phyloP scores from a whole-genome alignment of 2,888 invertebrate species.

The Psylliodes chrysocephalus region DNA sequence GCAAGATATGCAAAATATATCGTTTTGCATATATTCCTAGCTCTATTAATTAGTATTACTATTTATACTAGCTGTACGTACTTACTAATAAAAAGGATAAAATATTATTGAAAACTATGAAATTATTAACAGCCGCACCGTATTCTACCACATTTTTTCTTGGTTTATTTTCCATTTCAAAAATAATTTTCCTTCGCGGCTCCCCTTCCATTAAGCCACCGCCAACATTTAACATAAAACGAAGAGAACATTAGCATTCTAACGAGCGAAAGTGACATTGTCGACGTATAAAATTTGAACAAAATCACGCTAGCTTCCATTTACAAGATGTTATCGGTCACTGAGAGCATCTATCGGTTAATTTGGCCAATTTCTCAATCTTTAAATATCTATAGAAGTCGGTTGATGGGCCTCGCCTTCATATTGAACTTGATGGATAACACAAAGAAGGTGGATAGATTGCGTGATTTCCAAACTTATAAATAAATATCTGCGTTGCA shows the following conservation, averaged over 20 bases:
- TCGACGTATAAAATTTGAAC: constrained; percentile 11
- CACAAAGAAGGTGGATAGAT: constrained; percentile 36
- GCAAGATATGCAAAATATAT: too few species aligned
- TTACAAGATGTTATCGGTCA: constrained; percentile 21
- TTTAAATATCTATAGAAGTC: constrained; percentile 27
- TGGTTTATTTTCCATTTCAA: too few species aligned
- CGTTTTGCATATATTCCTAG: too few species aligned
- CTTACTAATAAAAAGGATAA: too few species aligned
- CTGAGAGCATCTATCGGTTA: constrained; percentile 21
- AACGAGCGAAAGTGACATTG: constrained; percentile 9
- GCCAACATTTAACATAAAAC: background rate
- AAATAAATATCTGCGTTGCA: constrained; percentile 45
- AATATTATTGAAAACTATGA: too few species aligned
- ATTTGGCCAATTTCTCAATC: constrained; percentile 27
- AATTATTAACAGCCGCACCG: too few species aligned
- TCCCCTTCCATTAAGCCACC: background rate
- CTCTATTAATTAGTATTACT: too few species aligned
- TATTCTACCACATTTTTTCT: too few species aligned
- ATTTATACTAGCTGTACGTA: too few species aligned
- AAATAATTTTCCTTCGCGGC: too few species aligned
- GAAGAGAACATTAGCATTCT: constrained; percentile 6
- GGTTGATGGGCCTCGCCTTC: constrained; percentile 35
- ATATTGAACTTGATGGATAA: constrained; percentile 39
- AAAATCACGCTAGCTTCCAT: constrained; percentile 18
- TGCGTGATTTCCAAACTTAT: constrained; percentile 44